A percentile compares a stretch with the other conserved stretches of the same genome.
Evolutionary conservation across 2,797 vertebrate genomes (phyloP).

Genomic region (Adelosebastes latens): DNA sequence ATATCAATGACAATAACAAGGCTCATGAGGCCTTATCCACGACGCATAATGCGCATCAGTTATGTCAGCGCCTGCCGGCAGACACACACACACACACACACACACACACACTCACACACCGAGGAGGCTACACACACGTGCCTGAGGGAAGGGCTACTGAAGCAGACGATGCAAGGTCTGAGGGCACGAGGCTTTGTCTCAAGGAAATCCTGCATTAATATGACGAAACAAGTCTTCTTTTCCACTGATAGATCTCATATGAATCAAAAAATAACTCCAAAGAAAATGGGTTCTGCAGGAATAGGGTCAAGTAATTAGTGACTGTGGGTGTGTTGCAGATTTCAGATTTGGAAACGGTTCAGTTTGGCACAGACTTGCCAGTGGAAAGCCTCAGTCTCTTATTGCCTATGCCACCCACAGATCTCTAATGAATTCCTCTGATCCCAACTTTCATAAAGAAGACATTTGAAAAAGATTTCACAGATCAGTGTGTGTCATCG

Average conservation of each 20-base stretch:
- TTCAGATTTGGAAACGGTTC: slow-evolving; percentile 69
- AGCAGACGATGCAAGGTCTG: slow-evolving; percentile 46
- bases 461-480: slow-evolving; percentile 75
- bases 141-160: slow-evolving; percentile 50
- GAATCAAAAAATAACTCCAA: slow-evolving; percentile 12
- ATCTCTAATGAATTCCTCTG: slow-evolving; percentile 78
- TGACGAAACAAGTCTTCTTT: slow-evolving; percentile 40
- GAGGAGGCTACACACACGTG: slow-evolving; percentile 57
- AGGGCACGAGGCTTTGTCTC: slow-evolving; percentile 59
- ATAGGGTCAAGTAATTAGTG: slow-evolving; percentile 45
- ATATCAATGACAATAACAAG: slow-evolving; percentile 82
- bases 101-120: slow-evolving; percentile 66
- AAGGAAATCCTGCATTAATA: slow-evolving; percentile 43
- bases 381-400: slow-evolving; percentile 44
- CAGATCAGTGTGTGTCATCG: slow-evolving; percentile 67
- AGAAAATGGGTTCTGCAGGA: slow-evolving; percentile 21
- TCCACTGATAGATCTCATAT: background rate
- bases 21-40: slow-evolving; percentile 44
- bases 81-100: slow-evolving; percentile 72
- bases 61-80: slow-evolving; percentile 84
- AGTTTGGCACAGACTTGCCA: slow-evolving; percentile 57
- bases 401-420: slow-evolving; percentile 75
- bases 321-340: slow-evolving; percentile 60
- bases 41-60: slow-evolving; percentile 72
- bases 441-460: slow-evolving; percentile 78